Percentiles rank a stretch among this genome's conserved stretches.
Conservation (phyloP, 2,888 invertebrate species). For the Sminthurides aquaticus region DNA sequence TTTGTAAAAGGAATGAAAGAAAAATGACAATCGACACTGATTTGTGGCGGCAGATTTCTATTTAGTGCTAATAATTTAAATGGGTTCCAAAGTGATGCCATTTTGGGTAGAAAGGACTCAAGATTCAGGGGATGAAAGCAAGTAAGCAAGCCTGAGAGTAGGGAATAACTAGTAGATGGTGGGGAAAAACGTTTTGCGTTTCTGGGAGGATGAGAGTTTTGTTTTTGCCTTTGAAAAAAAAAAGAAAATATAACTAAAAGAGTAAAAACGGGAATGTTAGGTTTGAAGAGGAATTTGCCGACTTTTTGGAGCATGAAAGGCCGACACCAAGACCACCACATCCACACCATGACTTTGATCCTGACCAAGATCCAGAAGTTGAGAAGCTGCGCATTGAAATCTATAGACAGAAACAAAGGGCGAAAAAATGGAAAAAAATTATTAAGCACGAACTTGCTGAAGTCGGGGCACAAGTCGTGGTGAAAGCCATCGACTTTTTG, state of each 20-base stretch:
- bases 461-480: constrained; percentile 37
- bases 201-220: too few relatives aligned
- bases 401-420: constrained; percentile 37
- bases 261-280: neutral
- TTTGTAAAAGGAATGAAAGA: neutral
- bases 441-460: constrained; percentile 40
- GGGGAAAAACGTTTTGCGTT: too few relatives aligned
- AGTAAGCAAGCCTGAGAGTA: neutral
- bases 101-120: too few relatives aligned
- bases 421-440: constrained; percentile 43
- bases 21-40: constrained; percentile 16
- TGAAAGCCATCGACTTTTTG: constrained; percentile 40
- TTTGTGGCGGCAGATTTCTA: neutral
- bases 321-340: constrained; percentile 20
- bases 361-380: constrained; percentile 42
- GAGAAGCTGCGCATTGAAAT: constrained; percentile 40
- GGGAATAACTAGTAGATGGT: too few relatives aligned
- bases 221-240: too few relatives aligned
- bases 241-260: neutral
- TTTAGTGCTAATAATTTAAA: too few relatives aligned
- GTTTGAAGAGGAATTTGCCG: constrained; percentile 22
- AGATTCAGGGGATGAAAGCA: neutral
- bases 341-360: constrained; percentile 40
- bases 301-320: constrained; percentile 19
- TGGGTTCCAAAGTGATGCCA: too few relatives aligned